Base-by-base conservation (phyloP, 2,113 vertebrate genomes). In the Pseudorectes ferrugineus region DNA sequence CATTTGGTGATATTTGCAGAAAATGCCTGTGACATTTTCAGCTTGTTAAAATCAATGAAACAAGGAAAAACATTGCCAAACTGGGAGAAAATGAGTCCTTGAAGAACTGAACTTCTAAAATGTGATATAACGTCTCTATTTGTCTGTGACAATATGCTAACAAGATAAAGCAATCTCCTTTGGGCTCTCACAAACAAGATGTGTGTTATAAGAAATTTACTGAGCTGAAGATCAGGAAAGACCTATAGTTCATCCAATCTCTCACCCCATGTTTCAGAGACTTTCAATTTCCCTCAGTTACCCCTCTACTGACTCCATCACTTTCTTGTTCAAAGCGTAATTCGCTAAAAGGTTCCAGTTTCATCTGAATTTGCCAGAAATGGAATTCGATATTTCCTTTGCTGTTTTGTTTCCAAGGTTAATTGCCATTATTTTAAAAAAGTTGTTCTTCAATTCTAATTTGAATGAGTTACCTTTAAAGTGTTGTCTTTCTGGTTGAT, bases 21-120 rank as follows among this genome's bases (percentile, higher is more conserved):
- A 93, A 92, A 94, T 35, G n/a, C 23, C 72, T 88, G 49, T 93
- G 94, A 94, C 79, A 96, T 96, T 97, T 97, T 90, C 82, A 90
- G 80, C 79, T 92, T 95, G 62, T 95, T 96, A 92, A 95, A 96
- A 94, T 38, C 82, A 93, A 57, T 88, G 79, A 95, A 96, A 93
- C 59, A 79, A 77, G 65, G 48, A 88, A 94, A 85, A 35, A 87
- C 63, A 85, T 61, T 89, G 38, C 63, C 88, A 91, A 66, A 86
- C 45, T 75, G 26, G 38, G 35, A 87, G 55, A 88, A 93, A 90
- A 80, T 67, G 38, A 85, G 48, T 17, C 58, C 89, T 93, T 93
- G 65, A 96, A 93, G 54, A 73, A 85, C 24, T 84, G 72, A 92
- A 90, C 36, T 67, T 85, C 48, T 83, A 70, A 93, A 93, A 49